Evolutionary conservation across 92 coral and sea anemone genomes (phyloP).

Genomic region (Diadumene lineata): DNA sequence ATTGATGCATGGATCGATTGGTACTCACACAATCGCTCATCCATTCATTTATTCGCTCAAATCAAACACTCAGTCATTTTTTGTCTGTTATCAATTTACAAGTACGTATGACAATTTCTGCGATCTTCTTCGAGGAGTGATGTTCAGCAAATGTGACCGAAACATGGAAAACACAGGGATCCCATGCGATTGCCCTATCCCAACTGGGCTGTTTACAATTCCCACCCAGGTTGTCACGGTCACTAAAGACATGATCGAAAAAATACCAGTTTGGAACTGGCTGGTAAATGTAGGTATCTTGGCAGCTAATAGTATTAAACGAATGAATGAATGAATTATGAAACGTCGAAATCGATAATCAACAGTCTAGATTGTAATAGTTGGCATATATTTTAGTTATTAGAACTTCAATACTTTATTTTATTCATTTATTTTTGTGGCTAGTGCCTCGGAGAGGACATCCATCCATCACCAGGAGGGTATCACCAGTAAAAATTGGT

Average conservation of each 20-base stretch:
- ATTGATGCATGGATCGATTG: background rate
- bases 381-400: no score
- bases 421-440: no score
- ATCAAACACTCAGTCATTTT: background rate
- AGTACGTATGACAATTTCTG: slow-evolving; percentile 71
- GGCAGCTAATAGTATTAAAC: no score
- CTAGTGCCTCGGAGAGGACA: no score
- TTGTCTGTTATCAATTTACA: background rate
- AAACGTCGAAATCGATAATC: no score
- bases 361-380: no score
- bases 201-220: slow-evolving; percentile 57
- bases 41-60: background rate
- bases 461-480: no score
- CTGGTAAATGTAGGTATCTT: slow-evolving; percentile 43
- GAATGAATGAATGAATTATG: no score
- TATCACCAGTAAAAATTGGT: no score
- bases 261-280: slow-evolving; percentile 50
- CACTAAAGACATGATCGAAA: slow-evolving; percentile 43
- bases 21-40: background rate
- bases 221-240: slow-evolving; percentile 55
- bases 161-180: slow-evolving; percentile 63
- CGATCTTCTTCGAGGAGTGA: slow-evolving; percentile 45
- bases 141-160: slow-evolving; percentile 57
- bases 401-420: no score
- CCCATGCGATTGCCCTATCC: slow-evolving; percentile 71